phyloP scores from a whole-genome alignment of 37 sponge, comb jelly and placozoan genomes.

The Cliona cf. orientalis region DNA sequence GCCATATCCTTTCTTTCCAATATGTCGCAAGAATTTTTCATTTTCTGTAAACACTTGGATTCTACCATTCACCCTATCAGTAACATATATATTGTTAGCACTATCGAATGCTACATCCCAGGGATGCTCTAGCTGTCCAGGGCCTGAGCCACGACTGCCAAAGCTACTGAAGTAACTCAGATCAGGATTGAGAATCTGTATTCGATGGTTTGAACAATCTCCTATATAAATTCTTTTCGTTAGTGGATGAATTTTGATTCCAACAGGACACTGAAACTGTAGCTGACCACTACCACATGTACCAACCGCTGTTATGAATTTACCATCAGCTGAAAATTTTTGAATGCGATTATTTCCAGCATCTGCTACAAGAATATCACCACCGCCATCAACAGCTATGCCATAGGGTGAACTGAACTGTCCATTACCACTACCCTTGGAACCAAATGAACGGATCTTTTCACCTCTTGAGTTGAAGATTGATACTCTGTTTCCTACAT shows the following conservation, averaged over 20 bases:
- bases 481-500: no score
- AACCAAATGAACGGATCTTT: no score
- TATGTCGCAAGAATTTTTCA: no score
- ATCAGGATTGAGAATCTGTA: conserved; percentile 23
- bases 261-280: conserved; percentile 26
- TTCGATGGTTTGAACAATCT: conserved; percentile 17
- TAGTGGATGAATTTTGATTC: conserved; percentile 16
- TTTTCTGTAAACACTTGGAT: conserved; percentile 19
- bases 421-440: no score
- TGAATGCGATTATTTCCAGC: conserved; percentile 19
- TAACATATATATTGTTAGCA: conserved; percentile 14
- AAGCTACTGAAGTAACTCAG: not conserved
- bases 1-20: no score
- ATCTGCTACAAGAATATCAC: conserved; percentile 23
- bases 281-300: conserved; percentile 12
- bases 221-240: conserved; percentile 10
- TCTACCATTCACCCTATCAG: not conserved
- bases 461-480: no score
- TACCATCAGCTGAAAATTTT: conserved; percentile 23
- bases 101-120: conserved; percentile 10
- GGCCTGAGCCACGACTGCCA: not conserved
- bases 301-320: conserved; percentile 17
- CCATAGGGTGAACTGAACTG: no score
- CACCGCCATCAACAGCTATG: conserved; percentile 8
- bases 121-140: conserved; percentile 1